Evolutionary conservation across 2,797 vertebrate genomes (phyloP).

Genomic region (Pipistrellus pipistrellus): DNA sequence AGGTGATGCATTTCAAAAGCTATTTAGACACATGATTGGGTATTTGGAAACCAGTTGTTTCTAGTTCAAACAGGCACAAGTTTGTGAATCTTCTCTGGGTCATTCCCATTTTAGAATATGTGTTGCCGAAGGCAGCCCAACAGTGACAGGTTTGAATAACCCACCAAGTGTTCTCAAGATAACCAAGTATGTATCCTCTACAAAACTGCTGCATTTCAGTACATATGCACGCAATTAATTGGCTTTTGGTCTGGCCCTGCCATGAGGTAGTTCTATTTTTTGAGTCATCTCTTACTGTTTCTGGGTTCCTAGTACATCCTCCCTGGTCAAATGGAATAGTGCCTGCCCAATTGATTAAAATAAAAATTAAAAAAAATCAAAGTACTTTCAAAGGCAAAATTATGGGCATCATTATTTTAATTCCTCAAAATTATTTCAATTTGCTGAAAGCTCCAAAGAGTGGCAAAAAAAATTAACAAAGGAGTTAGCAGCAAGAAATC

Average conservation of each 20-base stretch:
- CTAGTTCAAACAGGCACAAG: conserved; percentile 40
- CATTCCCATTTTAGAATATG: too few relatives aligned
- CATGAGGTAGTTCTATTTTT: background rate
- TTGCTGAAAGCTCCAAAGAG: background rate
- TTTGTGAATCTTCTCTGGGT: too few relatives aligned
- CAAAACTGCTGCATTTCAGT: background rate
- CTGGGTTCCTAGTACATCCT: background rate
- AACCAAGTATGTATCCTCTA: background rate
- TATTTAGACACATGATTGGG: conserved; percentile 16
- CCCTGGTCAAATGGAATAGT: background rate
- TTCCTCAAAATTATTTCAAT: conserved; percentile 29
- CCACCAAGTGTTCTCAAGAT: conserved; percentile 54
- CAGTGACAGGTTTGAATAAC: conserved; percentile 12
- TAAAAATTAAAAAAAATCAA: background rate
- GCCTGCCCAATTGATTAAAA: background rate
- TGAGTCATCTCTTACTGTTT: background rate
- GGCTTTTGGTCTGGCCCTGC: background rate
- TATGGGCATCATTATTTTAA: conserved; percentile 38
- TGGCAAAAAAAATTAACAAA: background rate
- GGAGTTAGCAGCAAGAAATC: background rate
- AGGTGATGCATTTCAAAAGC: conserved; percentile 33
- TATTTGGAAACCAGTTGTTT: conserved; percentile 58
- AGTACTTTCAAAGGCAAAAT: conserved; percentile 8
- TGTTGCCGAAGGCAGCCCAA: too few relatives aligned
- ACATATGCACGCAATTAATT: background rate